Percentiles rank a stretch among this genome's conserved stretches.
Conservation (phyloP, 1,140 invertebrate genomes). For the Habropoda laboriosa region DNA sequence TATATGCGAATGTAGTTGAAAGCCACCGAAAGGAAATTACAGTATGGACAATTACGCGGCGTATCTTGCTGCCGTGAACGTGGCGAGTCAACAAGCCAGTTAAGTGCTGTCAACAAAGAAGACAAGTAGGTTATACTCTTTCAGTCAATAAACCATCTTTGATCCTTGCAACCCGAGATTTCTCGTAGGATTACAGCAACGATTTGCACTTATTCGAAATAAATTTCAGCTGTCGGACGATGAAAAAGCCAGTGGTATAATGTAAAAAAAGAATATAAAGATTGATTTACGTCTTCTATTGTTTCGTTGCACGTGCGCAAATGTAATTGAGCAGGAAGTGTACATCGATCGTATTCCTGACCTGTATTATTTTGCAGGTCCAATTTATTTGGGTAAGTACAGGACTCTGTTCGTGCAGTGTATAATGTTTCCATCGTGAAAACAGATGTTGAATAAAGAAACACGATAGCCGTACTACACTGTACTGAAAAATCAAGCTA, state of each 20-base stretch:
- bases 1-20: neutral
- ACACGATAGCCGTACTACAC: too few species aligned
- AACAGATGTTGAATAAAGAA: too few species aligned
- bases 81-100: slow-evolving; percentile 4
- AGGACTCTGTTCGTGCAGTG: neutral
- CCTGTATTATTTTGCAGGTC: slow-evolving; percentile 29
- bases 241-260: neutral
- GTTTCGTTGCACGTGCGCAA: slow-evolving; percentile 34
- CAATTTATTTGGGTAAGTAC: slow-evolving; percentile 14
- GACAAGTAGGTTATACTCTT: slow-evolving; percentile 1
- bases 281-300: slow-evolving; percentile 30
- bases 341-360: slow-evolving; percentile 43
- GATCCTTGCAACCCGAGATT: neutral
- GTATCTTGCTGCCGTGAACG: neutral
- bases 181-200: neutral
- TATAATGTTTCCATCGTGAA: neutral
- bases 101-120: slow-evolving; percentile 31
- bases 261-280: neutral
- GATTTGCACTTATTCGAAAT: neutral
- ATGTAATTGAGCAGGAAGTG: slow-evolving; percentile 33
- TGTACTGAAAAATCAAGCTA: neutral
- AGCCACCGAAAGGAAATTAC: neutral
- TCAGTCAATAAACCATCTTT: neutral
- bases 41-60: neutral
- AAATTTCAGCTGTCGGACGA: neutral